phyloP scores from a whole-genome alignment of 2,797 vertebrate species.

The Rhinophrynus dorsalis region DNA sequence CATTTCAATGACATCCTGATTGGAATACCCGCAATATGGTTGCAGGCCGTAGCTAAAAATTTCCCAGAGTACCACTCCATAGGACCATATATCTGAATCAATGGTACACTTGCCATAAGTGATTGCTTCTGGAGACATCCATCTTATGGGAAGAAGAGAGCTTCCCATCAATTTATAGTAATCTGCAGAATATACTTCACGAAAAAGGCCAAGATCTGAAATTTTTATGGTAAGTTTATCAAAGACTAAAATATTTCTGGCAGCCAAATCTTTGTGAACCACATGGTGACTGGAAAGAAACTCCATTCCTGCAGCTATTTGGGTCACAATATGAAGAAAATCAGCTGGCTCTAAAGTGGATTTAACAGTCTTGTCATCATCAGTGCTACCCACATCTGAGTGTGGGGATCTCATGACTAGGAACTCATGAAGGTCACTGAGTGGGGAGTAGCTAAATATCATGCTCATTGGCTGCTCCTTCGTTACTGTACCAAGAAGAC shows the following conservation, averaged over 20 bases:
- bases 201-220: slow-evolving; percentile 89
- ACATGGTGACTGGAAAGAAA: slow-evolving; percentile 90
- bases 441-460: slow-evolving; percentile 87
- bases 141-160: slow-evolving; percentile 87
- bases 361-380: slow-evolving; percentile 90
- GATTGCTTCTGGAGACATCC: slow-evolving; percentile 96
- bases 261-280: slow-evolving; percentile 93
- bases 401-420: slow-evolving; percentile 93
- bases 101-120: slow-evolving; percentile 90
- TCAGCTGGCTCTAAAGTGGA: slow-evolving; percentile 90
- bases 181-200: slow-evolving; percentile 94
- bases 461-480: slow-evolving; percentile 94
- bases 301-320: slow-evolving; percentile 94
- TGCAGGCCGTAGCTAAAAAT: slow-evolving; percentile 95
- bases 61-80: slow-evolving; percentile 93
- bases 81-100: slow-evolving; percentile 96
- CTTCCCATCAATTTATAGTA: slow-evolving; percentile 89
- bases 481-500: slow-evolving; percentile 86
- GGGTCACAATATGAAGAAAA: slow-evolving; percentile 88
- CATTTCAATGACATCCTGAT: slow-evolving; percentile 97
- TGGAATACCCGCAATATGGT: slow-evolving; percentile 94
- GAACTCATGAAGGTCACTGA: slow-evolving; percentile 92
- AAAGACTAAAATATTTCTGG: slow-evolving; percentile 88
- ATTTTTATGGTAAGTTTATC: slow-evolving; percentile 92
- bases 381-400: slow-evolving; percentile 91